Base-by-base conservation (phyloP, 1,140 invertebrate genomes). In the Pectinophora gossypiella region DNA sequence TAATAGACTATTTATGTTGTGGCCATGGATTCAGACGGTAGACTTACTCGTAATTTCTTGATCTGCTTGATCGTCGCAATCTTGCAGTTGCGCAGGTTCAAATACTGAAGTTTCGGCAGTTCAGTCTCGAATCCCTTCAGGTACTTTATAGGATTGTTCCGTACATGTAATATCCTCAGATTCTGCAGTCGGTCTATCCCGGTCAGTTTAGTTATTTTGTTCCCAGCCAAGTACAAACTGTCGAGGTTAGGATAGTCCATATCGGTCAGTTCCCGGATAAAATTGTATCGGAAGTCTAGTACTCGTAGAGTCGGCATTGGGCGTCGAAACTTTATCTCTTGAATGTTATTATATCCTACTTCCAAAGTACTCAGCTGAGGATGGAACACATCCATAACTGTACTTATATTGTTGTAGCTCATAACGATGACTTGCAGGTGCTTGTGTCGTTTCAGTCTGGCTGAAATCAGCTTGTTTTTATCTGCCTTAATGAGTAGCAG, bases 391-490 rank as follows among this genome's bases (percentile, higher is more conserved):
- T 89, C 83, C 10, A 72, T 48, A 1, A 89, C 87, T 27, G 78
- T 67, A 3, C 62, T 72, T 50, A 91, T 85, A 19, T 70, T 54
- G 54, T 91, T 91, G 38, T 86, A 59, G 48, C 89, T 89, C 61
- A 90, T 57, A 21, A 85, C 82, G 0, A 91, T 71, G 0, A 89
- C 85, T 85, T 91, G 90, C 22, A 91, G 69, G 52, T 89, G 90
- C 49, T 81, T 84, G 76, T 88, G 88, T 38, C 59, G 72, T 9
- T 80, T 76, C 32, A 91, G 70, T 9, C 64, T 75, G 5, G 78
- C 85, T 0, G 88, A 88, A 15, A 79, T 59, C 3, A 90, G 53
- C 20, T 64, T 42, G 52, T 91, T 91, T 20, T 84, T 73, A 48
- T 90, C 87, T 0, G 88, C 89, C 23, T 89, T 88, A 18, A 91